Evolutionary conservation across 2,888 invertebrate species (phyloP), one percentile per base, ranked within the genome.

Genomic region (Hirtodrosophila histrioides): DNA sequence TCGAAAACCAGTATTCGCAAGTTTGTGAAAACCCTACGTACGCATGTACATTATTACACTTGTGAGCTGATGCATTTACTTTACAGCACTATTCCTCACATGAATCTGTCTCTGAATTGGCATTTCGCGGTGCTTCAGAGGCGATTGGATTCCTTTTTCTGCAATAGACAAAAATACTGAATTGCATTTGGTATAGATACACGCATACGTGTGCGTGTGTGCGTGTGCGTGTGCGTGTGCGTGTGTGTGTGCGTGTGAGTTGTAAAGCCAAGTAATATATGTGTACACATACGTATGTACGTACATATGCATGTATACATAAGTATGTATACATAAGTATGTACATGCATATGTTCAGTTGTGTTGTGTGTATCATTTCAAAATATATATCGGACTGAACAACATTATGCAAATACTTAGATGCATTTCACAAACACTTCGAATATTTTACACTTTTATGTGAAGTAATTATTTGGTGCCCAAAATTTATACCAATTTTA

Each of bases 161-260:
- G 79, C 55, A 80, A 83, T 48, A 57, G 45, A 77, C 56, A 74
- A 63, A 55, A 58, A 67, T 44, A 62, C 45, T 48, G 50, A 74
- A 63, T 54, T 78, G 62, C 74, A 70, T 41, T 81, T 84, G 77
- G 72, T 86, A 84, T 86, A 79, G 61, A 80, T 63, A 80, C 77
- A 62, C 57, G 39, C 53, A 65, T 44, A 66, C 61, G 36, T 8
- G 10, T 43, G 12, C 27, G 23, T 24, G 31, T 33, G 27, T 3
- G 27, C 45, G 35, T 31, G n/a, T 55, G 23, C 10, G 23, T 8
- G 41, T n/a, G 11, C 11, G 24, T 48, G 17, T 36, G 36, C 11
- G 17, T 23, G 17, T 17, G 17, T 2, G 17, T 17, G 17, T 17
- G 27, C 27, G 27, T 27, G 27, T 6, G 27, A 27, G 27, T 27